These are phyloP conservation scores for Pyxicephalus adspersus DNA, from an alignment of 2,113 vertebrate genomes.

Conservation along the genomic window DNA sequence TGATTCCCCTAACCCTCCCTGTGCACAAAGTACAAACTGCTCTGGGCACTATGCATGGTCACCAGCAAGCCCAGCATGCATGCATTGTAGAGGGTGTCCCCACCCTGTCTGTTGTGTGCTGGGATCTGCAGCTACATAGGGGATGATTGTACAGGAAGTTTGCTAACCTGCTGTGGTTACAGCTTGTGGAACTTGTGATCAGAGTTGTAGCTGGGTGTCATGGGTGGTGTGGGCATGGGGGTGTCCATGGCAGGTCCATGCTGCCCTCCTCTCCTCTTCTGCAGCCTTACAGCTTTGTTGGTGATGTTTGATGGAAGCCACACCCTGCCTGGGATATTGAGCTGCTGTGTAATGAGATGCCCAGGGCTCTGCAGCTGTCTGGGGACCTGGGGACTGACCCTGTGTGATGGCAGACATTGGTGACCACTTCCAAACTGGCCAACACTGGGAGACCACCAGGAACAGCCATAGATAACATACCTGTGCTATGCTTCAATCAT, in stretches of 20 bases:
- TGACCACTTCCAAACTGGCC: no score
- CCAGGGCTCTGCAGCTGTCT: no score
- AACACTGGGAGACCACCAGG: no score
- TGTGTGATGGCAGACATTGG: no score
- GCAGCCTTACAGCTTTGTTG: conserved; percentile 19
- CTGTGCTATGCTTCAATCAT: no score
- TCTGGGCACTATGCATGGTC: rapidly evolving
- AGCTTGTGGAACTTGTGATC: not conserved
- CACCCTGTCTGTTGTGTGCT: not conserved
- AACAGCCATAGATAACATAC: no score
- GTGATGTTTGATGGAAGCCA: conserved; percentile 33
- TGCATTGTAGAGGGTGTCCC: rapidly evolving
- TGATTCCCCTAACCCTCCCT: not conserved
- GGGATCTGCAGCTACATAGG: not conserved
- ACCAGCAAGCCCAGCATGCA: rapidly evolving
- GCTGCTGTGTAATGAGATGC: not conserved
- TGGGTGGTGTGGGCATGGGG: not conserved
- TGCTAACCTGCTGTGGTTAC: conserved; percentile 6
- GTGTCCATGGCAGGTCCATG: not conserved
- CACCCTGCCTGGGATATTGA: conserved; percentile 30
- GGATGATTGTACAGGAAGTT: conserved; percentile 39
- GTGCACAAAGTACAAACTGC: no score
- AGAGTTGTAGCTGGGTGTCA: not conserved
- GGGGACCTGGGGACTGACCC: not conserved
- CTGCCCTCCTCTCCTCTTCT: not conserved